Conservation (phyloP, 2,797 vertebrate genomes). For the Manis crassicaudata region DNA sequence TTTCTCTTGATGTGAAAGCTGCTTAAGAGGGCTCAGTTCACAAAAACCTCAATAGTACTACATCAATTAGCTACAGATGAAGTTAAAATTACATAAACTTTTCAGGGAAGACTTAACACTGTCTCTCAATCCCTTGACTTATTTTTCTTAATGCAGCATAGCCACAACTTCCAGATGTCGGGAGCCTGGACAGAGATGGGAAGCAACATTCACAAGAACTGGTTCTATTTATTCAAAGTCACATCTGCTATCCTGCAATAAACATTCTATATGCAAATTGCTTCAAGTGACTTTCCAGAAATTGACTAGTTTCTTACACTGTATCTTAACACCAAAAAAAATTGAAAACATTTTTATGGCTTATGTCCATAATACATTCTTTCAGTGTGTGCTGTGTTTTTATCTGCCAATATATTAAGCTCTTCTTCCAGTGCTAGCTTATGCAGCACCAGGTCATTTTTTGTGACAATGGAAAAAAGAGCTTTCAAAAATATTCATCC, state of each 20-base stretch:
- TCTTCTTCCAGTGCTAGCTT: slow-evolving; percentile 60
- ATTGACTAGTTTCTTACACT: slow-evolving; percentile 54
- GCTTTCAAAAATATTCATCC: slow-evolving; percentile 74
- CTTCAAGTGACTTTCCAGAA: slow-evolving; percentile 69
- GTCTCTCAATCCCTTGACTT: slow-evolving; percentile 47
- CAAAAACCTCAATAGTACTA: slow-evolving; percentile 2
- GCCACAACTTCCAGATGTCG: not conserved
- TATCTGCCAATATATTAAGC: slow-evolving; percentile 63
- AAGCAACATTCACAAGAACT: slow-evolving; percentile 32
- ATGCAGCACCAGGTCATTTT: slow-evolving; percentile 65
- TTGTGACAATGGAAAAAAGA: not conserved
- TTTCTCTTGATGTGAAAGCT: slow-evolving; percentile 55
- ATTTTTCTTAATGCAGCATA: not conserved
- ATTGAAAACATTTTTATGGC: slow-evolving; percentile 73
- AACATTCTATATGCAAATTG: slow-evolving; percentile 74
- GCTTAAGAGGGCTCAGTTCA: slow-evolving; percentile 52
- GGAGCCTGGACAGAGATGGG: not conserved
- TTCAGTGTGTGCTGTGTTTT: slow-evolving; percentile 52
- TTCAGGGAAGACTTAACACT: not conserved
- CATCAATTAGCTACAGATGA: not conserved
- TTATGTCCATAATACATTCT: slow-evolving; percentile 57
- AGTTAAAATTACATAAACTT: slow-evolving; percentile 67
- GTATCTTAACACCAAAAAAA: slow-evolving; percentile 66
- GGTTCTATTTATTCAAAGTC: slow-evolving; percentile 38
- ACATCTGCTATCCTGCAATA: slow-evolving; percentile 61